Evolutionary conservation across 2,113 vertebrate species (phyloP).

Genomic region (Neogobius melanostomus): DNA sequence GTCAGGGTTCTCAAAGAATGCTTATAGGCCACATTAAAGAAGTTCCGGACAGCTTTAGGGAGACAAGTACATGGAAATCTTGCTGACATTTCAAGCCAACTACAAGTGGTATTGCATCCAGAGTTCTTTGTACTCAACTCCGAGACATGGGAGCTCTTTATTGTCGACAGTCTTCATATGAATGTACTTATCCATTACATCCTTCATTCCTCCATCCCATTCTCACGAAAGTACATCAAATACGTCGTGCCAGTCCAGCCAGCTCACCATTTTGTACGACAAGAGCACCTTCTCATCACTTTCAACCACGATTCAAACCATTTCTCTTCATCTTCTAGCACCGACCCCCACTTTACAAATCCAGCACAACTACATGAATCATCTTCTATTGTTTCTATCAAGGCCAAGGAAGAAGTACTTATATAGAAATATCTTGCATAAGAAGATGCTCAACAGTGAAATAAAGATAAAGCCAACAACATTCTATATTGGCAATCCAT

Average conservation of each 20-base stretch:
- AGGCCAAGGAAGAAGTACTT: neutral
- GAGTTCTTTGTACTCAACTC: neutral
- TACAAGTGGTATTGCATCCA: neutral
- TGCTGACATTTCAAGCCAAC: neutral
- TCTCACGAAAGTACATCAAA: constrained; percentile 28
- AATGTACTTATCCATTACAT: constrained; percentile 41
- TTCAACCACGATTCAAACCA: constrained; percentile 26
- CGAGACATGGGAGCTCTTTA: neutral
- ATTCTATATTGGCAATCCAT: neutral
- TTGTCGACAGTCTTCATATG: constrained; percentile 7
- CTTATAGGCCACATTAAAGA: neutral
- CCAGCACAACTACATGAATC: constrained; percentile 50
- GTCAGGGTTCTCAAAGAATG: neutral
- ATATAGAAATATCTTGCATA: neutral
- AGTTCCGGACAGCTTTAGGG: neutral
- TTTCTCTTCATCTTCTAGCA: constrained; percentile 45
- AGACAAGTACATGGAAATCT: neutral
- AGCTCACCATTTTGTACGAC: constrained; percentile 30
- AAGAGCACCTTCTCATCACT: constrained; percentile 15
- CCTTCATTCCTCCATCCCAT: constrained; percentile 31
- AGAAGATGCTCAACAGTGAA: neutral
- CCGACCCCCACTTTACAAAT: constrained; percentile 42
- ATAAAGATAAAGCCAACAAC: neutral
- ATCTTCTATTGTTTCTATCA: constrained; percentile 3
- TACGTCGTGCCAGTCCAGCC: constrained; percentile 20